Evolutionary conservation across 2,888 invertebrate genomes (phyloP).

Genomic region (Pycnomerus fuliginosus): DNA sequence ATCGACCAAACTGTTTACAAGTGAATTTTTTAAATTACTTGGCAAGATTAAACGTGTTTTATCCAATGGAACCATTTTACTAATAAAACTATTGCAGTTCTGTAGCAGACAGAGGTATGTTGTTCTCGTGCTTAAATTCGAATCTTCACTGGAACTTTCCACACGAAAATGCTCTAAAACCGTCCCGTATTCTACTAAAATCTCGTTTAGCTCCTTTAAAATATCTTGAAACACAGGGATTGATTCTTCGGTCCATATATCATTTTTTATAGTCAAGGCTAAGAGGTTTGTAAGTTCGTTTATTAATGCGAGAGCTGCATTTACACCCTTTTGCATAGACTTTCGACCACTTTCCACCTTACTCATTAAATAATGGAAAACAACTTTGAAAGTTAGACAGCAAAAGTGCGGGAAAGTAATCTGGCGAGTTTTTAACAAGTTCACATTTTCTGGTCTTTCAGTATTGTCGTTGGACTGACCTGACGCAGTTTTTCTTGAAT

Average conservation of each 20-base stretch:
- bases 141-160: slow-evolving; percentile 41
- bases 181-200: slow-evolving; percentile 61
- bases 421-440: slow-evolving; percentile 49
- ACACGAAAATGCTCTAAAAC: slow-evolving; percentile 56
- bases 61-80: slow-evolving; percentile 51
- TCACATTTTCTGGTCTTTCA: slow-evolving; percentile 29
- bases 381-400: slow-evolving; percentile 47
- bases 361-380: slow-evolving; percentile 41
- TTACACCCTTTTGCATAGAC: slow-evolving; percentile 53
- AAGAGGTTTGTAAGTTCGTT: slow-evolving; percentile 57
- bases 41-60: slow-evolving; percentile 52
- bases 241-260: slow-evolving; percentile 58
- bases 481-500: slow-evolving; percentile 9
- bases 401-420: slow-evolving; percentile 54
- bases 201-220: slow-evolving; percentile 57
- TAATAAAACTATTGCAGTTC: slow-evolving; percentile 48
- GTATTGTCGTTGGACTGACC: slow-evolving; percentile 16
- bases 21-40: slow-evolving; percentile 50
- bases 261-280: slow-evolving; percentile 56
- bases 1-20: slow-evolving; percentile 53
- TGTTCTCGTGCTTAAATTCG: slow-evolving; percentile 43
- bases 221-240: slow-evolving; percentile 55
- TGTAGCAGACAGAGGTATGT: slow-evolving; percentile 54
- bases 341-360: not conserved
- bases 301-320: slow-evolving; percentile 53